A percentile compares a stretch with the other conserved stretches of the same genome.
Evolutionary conservation across 2,888 invertebrate species (phyloP).

Genomic region (Myathropa florea): DNA sequence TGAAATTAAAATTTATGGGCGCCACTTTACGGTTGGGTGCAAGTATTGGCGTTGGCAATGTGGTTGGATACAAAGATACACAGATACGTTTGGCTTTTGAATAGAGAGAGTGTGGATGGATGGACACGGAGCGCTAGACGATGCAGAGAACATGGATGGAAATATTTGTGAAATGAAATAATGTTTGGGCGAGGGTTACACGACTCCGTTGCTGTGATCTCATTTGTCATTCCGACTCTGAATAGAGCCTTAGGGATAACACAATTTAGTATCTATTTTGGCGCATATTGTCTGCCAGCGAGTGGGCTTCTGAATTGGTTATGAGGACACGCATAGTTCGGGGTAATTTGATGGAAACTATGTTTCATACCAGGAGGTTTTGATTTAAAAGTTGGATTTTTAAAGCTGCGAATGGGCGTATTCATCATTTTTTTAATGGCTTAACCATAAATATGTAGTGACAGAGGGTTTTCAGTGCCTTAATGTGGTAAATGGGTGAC

Average conservation of each 20-base stretch:
- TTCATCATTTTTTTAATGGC: not conserved
- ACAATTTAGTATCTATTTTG: slow-evolving; percentile 44
- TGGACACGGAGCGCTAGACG: slow-evolving; percentile 35
- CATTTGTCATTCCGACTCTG: slow-evolving; percentile 56
- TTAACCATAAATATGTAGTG: not conserved
- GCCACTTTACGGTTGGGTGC: slow-evolving; percentile 52
- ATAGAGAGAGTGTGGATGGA: slow-evolving; percentile 19
- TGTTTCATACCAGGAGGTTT: not conserved
- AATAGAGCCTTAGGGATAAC: slow-evolving; percentile 38
- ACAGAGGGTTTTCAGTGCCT: not conserved
- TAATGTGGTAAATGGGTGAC: not conserved
- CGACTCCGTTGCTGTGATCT: slow-evolving; percentile 27
- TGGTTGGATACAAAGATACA: not conserved
- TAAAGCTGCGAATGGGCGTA: not conserved
- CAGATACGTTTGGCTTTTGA: not conserved
- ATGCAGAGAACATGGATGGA: slow-evolving; percentile 1
- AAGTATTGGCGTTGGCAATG: slow-evolving; percentile 33
- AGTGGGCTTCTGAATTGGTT: slow-evolving; percentile 29
- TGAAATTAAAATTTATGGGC: slow-evolving; percentile 63
- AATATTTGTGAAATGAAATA: slow-evolving; percentile 60
- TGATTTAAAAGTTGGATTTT: not conserved
- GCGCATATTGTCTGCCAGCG: slow-evolving; percentile 37
- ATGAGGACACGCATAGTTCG: not conserved
- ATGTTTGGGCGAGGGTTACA: slow-evolving; percentile 30
- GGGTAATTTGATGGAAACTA: not conserved